Evolutionary conservation across 2,113 vertebrate genomes (phyloP).

Genomic region (Xenopus borealis): DNA sequence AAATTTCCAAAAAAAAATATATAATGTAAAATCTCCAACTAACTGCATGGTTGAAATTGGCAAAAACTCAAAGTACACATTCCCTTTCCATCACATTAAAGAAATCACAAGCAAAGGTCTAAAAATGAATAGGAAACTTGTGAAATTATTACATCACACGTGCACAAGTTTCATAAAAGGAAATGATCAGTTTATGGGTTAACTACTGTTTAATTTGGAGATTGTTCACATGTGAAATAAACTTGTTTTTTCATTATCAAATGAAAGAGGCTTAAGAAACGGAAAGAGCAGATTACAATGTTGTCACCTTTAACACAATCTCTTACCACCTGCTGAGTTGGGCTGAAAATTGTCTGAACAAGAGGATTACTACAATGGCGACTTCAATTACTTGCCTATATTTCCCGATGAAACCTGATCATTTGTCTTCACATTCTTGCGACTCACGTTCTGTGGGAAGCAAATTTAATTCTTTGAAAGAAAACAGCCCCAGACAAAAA

Average conservation of each 20-base stretch:
- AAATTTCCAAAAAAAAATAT: background rate
- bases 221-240: conserved; percentile 8
- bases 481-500: conserved; percentile 56
- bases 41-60: background rate
- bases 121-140: conserved; percentile 7
- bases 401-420: conserved; percentile 65
- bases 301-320: conserved; percentile 61
- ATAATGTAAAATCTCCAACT: background rate
- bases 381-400: conserved; percentile 56
- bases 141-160: background rate
- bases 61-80: conserved; percentile 8
- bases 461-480: conserved; percentile 62
- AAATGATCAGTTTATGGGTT: conserved; percentile 28
- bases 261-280: conserved; percentile 41
- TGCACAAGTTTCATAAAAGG: background rate
- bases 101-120: background rate
- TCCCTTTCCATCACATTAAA: conserved; percentile 15
- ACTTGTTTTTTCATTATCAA: conserved; percentile 8
- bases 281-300: conserved; percentile 50
- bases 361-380: conserved; percentile 66
- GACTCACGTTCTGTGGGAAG: conserved; percentile 64
- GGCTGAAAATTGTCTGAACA: conserved; percentile 60
- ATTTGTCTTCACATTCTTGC: conserved; percentile 55
- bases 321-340: conserved; percentile 59
- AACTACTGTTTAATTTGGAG: conserved; percentile 13